Base-by-base conservation (phyloP, 1,140 invertebrate genomes). In the Caerostris extrusa region DNA sequence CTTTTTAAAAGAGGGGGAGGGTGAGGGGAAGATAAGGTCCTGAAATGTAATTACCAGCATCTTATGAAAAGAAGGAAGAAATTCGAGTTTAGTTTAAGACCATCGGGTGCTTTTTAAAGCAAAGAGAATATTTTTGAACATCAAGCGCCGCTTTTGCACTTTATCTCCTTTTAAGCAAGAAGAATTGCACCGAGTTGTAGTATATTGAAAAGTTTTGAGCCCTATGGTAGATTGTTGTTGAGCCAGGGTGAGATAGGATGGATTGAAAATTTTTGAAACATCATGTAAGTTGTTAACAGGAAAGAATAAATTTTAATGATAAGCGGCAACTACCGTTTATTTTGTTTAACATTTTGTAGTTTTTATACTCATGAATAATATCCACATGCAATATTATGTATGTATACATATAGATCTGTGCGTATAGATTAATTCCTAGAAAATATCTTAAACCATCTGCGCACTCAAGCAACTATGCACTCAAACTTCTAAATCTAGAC, bases 11-110 rank as follows among this genome's bases (percentile, higher is more conserved):
- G 58, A 12, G 69, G 69, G 56, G 57, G 90, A n/a, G 69, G 69
- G 7, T 17, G 88, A 56, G 88, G 12, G 12, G n/a, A 17, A 71
- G 88, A 67, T 90, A 90, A 57, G 88, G 69, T 53, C 17, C 19
- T 81, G 90, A 92, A 92, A 92, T 92, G 90, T 92, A 92, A 92
- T 92, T 92, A 92, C 90, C 82, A 64, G 71, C 53, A 60, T 61
- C 90, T 85, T 85, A n/a, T 92, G 81, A 67, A 92, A 85, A 55
- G 90, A 64, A 91, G 90, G 60, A 92, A 83, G 90, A 92, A 92
- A 61, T 92, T 92, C 53, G 56, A 92, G 90, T 92, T 92, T 67
- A 85, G 90, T 92, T 92, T 92, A 92, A 92, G 82, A 85, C 81
- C 81, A 61, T 92, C 58, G 57, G 57, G 14, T 57, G 17, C 89